Percentiles rank a stretch among this genome's conserved stretches.
Conservation (phyloP, 2,113 vertebrate species). For the Phalacrocorax pelagicus region DNA sequence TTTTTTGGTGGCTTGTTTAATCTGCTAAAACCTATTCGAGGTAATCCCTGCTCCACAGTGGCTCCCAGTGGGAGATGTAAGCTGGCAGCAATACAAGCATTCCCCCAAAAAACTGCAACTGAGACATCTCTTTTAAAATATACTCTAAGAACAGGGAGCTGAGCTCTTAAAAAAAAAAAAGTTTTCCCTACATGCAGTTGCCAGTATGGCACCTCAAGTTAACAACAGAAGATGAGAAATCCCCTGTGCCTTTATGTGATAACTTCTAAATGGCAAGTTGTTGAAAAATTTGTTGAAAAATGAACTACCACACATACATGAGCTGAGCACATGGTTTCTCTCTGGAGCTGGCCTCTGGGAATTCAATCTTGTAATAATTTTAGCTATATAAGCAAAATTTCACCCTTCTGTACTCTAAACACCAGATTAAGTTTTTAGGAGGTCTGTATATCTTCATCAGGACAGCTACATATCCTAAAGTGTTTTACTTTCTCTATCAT, state of each 20-base stretch:
- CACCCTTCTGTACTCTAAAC: neutral
- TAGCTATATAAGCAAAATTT: neutral
- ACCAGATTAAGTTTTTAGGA: neutral
- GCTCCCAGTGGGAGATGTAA: conserved; percentile 43
- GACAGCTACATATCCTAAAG: neutral
- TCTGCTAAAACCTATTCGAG: conserved; percentile 5
- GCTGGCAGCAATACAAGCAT: conserved; percentile 16
- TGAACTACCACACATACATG: neutral
- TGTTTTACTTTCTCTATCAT: neutral
- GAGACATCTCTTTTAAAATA: neutral
- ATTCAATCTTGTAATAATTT: neutral
- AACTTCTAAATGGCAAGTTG: neutral
- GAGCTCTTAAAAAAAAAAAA: neutral
- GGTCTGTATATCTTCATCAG: neutral
- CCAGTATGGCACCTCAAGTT: neutral
- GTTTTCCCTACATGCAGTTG: neutral
- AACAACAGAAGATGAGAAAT: neutral
- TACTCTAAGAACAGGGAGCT: neutral
- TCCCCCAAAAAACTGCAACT: neutral
- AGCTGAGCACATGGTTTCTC: neutral
- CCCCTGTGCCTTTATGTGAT: neutral
- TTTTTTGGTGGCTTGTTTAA: conserved; percentile 7
- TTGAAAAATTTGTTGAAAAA: neutral
- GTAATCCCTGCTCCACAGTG: conserved; percentile 36
- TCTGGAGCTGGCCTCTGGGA: neutral